Conservation (phyloP, 2,888 invertebrate species). For the Polyommatus iphigenia region DNA sequence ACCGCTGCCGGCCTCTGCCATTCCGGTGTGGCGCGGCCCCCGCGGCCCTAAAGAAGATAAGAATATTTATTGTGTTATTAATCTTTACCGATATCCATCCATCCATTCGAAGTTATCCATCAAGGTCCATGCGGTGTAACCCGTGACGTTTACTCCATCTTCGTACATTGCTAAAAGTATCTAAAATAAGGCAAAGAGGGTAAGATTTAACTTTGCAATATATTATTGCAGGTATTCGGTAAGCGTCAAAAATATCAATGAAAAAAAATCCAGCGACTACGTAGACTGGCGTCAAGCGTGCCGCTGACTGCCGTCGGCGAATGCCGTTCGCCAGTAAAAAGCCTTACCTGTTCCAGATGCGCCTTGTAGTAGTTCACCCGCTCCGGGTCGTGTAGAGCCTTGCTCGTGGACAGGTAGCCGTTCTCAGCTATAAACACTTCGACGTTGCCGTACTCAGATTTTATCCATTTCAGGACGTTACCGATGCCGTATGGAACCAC, state of each 20-base stretch:
- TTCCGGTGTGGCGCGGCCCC: constrained; percentile 40
- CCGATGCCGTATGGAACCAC: constrained; percentile 68
- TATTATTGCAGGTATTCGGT: too few species aligned
- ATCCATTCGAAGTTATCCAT: constrained; percentile 90
- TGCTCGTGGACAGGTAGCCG: constrained; percentile 52
- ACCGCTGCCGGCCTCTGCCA: too few species aligned
- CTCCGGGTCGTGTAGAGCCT: constrained; percentile 49
- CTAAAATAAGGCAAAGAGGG: constrained; percentile 39
- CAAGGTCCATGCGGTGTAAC: constrained; percentile 86
- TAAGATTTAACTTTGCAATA: background rate
- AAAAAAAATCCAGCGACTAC: too few species aligned
- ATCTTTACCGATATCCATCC: constrained; percentile 83
- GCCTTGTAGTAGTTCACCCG: constrained; percentile 43
- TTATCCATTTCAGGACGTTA: constrained; percentile 60
- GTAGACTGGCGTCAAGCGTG: too few species aligned
- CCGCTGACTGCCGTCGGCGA: too few species aligned
- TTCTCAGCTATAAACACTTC: constrained; percentile 71
- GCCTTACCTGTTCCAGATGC: constrained; percentile 31
- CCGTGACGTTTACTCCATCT: constrained; percentile 79
- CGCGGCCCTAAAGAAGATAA: background rate
- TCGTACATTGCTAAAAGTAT: constrained; percentile 53
- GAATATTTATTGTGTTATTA: background rate
- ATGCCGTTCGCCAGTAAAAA: too few species aligned
- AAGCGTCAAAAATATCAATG: too few species aligned
- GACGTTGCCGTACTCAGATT: constrained; percentile 59